These are phyloP conservation scores for Cynopterus sphinx DNA, from an alignment of 2,797 vertebrate species.

Conservation along the genomic window DNA sequence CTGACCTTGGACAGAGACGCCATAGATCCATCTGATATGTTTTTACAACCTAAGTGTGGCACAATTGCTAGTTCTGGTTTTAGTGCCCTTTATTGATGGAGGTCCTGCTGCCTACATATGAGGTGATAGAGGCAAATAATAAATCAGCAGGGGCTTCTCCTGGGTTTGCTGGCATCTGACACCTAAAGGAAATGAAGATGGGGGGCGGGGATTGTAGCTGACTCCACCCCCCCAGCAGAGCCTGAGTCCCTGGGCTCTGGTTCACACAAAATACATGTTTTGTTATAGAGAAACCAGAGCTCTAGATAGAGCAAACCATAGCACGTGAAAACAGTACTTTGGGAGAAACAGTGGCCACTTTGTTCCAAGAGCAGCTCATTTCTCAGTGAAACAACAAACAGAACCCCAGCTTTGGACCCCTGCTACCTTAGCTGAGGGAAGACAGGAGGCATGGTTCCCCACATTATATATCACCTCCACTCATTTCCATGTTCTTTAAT, in stretches of 20 bases:
- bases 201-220: no score
- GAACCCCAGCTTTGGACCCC: not conserved
- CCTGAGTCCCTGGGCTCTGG: not conserved
- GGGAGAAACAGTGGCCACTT: not conserved
- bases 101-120: not conserved
- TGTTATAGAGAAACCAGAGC: not conserved
- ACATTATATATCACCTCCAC: not conserved
- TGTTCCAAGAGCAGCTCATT: not conserved
- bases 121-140: not conserved
- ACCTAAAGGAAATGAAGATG: not conserved
- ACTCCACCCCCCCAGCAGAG: not conserved
- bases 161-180: not conserved
- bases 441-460: not conserved
- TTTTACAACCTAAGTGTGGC: not conserved
- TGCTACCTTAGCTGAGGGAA: not conserved
- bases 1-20: not conserved
- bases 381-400: not conserved
- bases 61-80: not conserved
- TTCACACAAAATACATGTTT: not conserved
- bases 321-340: not conserved
- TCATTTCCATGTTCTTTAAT: not conserved
- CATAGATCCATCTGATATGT: not conserved
- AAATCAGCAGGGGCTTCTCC: not conserved
- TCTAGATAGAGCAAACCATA: not conserved
- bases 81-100: not conserved